These are phyloP conservation scores for Pogona vitticeps DNA, from an alignment of 2,113 vertebrate species.

Conservation along the genomic window DNA sequence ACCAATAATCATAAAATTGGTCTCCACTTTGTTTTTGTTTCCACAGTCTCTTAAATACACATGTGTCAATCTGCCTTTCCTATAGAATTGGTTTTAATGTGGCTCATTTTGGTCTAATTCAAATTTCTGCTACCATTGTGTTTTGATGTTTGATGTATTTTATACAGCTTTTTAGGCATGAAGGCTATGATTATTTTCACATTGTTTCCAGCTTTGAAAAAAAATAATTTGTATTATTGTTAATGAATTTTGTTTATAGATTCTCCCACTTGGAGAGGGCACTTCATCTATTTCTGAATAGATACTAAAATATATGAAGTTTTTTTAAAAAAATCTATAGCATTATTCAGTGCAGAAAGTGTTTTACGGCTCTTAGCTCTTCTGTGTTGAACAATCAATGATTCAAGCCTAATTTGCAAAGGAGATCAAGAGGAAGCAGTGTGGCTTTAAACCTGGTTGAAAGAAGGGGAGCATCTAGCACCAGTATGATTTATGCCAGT, in stretches of 20 bases:
- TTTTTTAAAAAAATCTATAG: background rate
- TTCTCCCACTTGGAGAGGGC: background rate
- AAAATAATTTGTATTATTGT: too few relatives aligned
- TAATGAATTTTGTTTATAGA: background rate
- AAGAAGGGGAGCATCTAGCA: too few relatives aligned
- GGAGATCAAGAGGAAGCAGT: background rate
- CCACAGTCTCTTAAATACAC: background rate
- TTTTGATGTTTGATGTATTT: background rate
- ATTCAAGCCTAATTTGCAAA: background rate
- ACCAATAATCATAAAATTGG: background rate
- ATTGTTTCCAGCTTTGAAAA: background rate
- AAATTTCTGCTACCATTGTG: background rate
- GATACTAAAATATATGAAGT: background rate
- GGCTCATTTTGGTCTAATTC: background rate
- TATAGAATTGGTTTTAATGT: background rate
- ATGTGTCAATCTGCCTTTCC: background rate
- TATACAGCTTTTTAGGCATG: background rate
- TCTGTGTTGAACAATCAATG: background rate
- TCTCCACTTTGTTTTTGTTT: background rate
- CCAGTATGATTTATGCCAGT: background rate
- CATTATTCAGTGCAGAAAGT: background rate
- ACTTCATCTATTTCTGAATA: background rate
- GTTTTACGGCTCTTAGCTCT: background rate
- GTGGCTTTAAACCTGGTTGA: background rate
- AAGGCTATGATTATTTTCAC: background rate